A percentile compares a stretch with the other conserved stretches of the same genome.
These are phyloP conservation scores for Glaucomys volans DNA, from an alignment of 2,113 vertebrate species.

Conservation along the genomic window DNA sequence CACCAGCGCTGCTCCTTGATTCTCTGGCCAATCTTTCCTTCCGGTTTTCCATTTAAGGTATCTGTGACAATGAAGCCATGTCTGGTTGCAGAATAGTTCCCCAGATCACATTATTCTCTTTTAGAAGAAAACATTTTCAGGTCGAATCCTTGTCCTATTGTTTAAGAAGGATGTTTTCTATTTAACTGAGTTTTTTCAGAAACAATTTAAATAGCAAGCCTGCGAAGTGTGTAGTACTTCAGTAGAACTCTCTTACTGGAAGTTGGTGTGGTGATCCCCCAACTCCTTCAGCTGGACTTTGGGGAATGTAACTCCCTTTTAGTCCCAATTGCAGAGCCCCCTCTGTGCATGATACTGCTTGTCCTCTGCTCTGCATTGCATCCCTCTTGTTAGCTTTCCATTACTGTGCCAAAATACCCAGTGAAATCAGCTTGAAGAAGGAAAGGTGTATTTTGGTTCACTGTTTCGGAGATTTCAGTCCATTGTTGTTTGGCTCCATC, in stretches of 20 bases:
- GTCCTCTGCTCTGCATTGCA: neutral
- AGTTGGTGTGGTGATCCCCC: neutral
- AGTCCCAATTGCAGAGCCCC: neutral
- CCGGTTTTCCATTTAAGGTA: rapidly evolving
- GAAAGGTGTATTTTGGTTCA: too few relatives aligned
- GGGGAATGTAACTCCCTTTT: too few relatives aligned
- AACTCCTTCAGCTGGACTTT: neutral
- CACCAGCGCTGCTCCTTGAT: rapidly evolving
- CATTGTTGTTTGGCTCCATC: too few relatives aligned
- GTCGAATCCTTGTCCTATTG: neutral
- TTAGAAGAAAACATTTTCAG: neutral
- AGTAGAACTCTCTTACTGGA: neutral
- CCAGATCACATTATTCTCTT: neutral
- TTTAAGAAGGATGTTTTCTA: neutral
- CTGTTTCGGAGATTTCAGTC: too few relatives aligned
- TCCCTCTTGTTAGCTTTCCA: too few relatives aligned
- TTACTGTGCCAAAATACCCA: too few relatives aligned
- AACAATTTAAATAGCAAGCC: neutral
- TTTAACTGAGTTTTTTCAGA: neutral
- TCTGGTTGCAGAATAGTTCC: neutral
- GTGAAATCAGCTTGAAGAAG: too few relatives aligned
- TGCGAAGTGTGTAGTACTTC: neutral
- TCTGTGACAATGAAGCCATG: neutral
- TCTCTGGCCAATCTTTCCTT: rapidly evolving
- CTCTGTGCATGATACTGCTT: too few relatives aligned